These are phyloP conservation scores for Ciconia boyciana DNA, from an alignment of 2,113 vertebrate species.

Conservation along the genomic window DNA sequence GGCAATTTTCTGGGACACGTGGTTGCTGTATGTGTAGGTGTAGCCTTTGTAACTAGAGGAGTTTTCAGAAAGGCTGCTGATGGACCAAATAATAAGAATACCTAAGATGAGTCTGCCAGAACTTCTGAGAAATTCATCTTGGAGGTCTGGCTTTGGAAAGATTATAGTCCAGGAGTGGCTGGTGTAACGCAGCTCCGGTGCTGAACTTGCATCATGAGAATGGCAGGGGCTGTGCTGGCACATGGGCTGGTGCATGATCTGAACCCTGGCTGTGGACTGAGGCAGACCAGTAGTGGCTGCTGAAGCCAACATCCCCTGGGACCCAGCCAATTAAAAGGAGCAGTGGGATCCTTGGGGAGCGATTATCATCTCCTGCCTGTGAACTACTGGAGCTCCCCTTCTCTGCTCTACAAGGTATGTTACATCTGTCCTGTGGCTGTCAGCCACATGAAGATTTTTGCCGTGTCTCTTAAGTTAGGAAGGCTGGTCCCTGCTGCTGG, in stretches of 20 bases:
- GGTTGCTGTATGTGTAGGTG: not conserved
- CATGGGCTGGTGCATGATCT: not conserved
- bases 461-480: not conserved
- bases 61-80: not conserved
- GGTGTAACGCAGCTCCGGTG: not conserved
- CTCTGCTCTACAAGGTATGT: slow-evolving; percentile 60
- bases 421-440: not conserved
- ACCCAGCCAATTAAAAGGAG: not conserved
- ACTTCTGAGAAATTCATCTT: not conserved
- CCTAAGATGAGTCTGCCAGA: not conserved
- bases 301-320: not conserved
- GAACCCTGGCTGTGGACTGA: not conserved
- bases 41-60: not conserved
- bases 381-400: slow-evolving; percentile 43
- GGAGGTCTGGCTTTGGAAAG: not conserved
- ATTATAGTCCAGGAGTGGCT: not conserved
- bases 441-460: not conserved
- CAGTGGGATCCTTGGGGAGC: slow-evolving; percentile 40
- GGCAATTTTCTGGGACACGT: not conserved
- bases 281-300: not conserved
- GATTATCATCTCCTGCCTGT: not conserved
- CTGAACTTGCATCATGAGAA: rapidly evolving
- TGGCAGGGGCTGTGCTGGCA: not conserved
- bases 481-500: not conserved
- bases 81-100: not conserved